phyloP scores from a whole-genome alignment of 2,888 invertebrate species.

The Dasypogon diadema region DNA sequence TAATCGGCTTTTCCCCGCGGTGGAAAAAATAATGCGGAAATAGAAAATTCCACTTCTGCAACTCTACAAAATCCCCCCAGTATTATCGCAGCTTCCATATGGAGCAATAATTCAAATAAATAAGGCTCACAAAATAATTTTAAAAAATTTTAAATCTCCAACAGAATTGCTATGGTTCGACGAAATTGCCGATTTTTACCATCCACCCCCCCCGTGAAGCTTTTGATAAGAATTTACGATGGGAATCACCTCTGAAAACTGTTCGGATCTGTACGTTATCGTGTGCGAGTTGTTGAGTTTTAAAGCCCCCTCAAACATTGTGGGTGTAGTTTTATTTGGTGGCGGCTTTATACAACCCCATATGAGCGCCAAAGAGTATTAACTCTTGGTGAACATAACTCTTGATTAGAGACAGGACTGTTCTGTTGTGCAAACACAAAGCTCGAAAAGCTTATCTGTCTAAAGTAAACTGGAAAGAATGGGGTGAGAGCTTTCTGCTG shows the following conservation, averaged over 20 bases:
- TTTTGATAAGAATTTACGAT: constrained; percentile 45
- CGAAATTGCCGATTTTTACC: constrained; percentile 30
- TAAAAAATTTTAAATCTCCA: constrained; percentile 7
- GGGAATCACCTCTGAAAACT: not conserved
- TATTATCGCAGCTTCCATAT: not conserved
- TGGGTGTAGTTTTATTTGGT: not conserved
- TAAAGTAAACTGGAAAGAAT: constrained; percentile 40
- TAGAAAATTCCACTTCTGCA: not conserved
- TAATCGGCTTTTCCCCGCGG: not conserved
- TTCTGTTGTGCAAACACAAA: constrained; percentile 43
- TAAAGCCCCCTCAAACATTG: not conserved
- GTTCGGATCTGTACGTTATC: not conserved
- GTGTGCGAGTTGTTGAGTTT: constrained; percentile 4
- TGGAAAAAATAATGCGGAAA: not conserved
- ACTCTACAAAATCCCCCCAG: not conserved
- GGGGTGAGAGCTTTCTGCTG: constrained; percentile 31
- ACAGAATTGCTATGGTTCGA: constrained; percentile 19
- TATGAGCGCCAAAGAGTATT: constrained; percentile 50
- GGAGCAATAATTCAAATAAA: constrained; percentile 1
- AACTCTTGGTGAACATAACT: constrained; percentile 53
- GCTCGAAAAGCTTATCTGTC: constrained; percentile 48
- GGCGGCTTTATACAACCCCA: constrained; percentile 9
- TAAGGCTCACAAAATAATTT: constrained; percentile 2
- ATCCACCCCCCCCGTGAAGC: not conserved
- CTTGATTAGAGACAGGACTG: constrained; percentile 49